phyloP scores from a whole-genome alignment of 1,140 invertebrate genomes.

The Ctenoplectra terminalis region DNA sequence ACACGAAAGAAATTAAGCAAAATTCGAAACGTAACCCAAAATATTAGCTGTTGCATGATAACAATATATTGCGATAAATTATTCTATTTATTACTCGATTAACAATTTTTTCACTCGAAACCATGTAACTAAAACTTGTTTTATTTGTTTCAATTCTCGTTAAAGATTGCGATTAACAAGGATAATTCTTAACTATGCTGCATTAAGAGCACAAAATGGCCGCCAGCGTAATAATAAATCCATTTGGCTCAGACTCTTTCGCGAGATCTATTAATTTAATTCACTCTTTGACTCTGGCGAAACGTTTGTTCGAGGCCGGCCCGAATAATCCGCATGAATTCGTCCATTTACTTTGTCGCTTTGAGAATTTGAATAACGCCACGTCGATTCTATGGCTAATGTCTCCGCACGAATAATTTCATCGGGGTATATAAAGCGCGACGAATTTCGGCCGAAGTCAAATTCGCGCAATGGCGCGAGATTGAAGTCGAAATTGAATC shows the following conservation, averaged over 20 bases:
- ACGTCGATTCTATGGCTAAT: slow-evolving; percentile 1
- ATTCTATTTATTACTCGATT: too few relatives aligned
- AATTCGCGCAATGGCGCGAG: neutral
- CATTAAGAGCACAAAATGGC: neutral
- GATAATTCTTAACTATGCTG: neutral
- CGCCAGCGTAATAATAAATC: neutral
- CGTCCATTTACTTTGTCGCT: slow-evolving; percentile 28
- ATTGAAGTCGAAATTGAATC: neutral
- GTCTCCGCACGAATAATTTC: neutral
- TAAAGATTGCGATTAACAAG: neutral
- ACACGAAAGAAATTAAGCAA: too few relatives aligned
- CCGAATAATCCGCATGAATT: slow-evolving; percentile 18
- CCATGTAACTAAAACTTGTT: too few relatives aligned
- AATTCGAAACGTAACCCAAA: too few relatives aligned
- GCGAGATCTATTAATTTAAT: slow-evolving; percentile 20
- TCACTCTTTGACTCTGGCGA: neutral
- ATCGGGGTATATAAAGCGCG: neutral
- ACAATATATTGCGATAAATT: too few relatives aligned
- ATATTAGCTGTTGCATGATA: too few relatives aligned
- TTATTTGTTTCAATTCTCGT: too few relatives aligned
- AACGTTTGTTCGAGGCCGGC: neutral
- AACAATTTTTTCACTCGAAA: too few relatives aligned
- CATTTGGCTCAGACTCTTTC: neutral
- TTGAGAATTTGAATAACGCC: slow-evolving; percentile 1
- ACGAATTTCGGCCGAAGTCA: neutral